Evolutionary conservation across 2,113 vertebrate species (phyloP), one percentile per base, ranked within the genome.

Genomic region (Poeciliopsis prolifica): DNA sequence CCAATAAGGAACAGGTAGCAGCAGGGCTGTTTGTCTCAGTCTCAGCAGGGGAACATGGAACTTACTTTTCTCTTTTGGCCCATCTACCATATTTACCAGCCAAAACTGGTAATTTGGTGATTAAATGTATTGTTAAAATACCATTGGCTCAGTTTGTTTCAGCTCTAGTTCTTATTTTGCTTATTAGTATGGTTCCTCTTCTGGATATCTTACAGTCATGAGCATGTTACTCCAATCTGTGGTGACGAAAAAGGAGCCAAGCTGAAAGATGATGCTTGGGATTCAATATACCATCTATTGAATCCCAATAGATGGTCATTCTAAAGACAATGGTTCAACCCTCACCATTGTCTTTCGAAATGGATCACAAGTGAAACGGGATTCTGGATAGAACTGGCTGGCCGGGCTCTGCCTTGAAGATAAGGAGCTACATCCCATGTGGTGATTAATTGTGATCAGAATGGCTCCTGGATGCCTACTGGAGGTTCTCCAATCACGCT

Each of bases 1-100:
- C 82, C 87, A 83, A 88, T 92, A 90, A 93, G 86, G 91, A 91
- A 75, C 74, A 86, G 82, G 81, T 89, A 92, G 93, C 84, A 84
- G 88, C 65, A 75, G 79, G 3, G 79, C 75, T 78, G 89, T 94
- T 91, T 81, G 87, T 94, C 91, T 92, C 85, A 90, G 92, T 93
- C 90, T 91, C 74, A 74, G 83, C 80, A 72, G 40, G 83, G 74
- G 77, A 84, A 54, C 35, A 70, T 79, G 83, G 40, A 81, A 78
- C 68, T 76, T 33, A 62, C 80, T 75, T 81, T 78, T 76, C 69
- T 73, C 64, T 42, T 48, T 44, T 33, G 68, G 48, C 75, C 66
- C 61, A 58, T 44, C 66, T 75, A 9, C 1, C 68, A 85, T 76
- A 42, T 67, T 68, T 26, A 37, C 62, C 68, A 51, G 75, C 61